Evolutionary conservation across 2,113 vertebrate species (phyloP), one percentile per base, ranked within the genome.

Genomic region (Ornithorhynchus anatinus): DNA sequence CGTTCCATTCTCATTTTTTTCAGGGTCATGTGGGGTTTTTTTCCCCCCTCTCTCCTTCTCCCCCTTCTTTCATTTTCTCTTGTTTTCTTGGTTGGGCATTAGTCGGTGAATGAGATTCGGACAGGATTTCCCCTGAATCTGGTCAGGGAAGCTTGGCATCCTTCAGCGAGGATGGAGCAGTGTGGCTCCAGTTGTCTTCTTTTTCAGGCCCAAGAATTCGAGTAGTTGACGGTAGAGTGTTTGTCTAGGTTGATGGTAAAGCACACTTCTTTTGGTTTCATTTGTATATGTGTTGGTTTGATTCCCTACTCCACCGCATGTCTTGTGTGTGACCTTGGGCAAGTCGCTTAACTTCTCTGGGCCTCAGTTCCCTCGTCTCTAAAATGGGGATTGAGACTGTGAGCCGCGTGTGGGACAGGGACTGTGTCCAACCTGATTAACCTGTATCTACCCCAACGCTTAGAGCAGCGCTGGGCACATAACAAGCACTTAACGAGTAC

Each of bases 61-160:
- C 25, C 53, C 52, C 42, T 1, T 2, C 77, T 39, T 42, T 76
- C 44, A 68, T 68, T 19, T 70, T 77, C 66, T 59, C 23, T 47
- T 51, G 69, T 75, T 80, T 69, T 67, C 79, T 66, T 59, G 40
- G 56, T n/a, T 59, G 69, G 42, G 45, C 52, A 70, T 57, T 51
- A 70, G 60, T 73, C 52, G 80, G 64, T 67, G 40, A 68, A 70
- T 57, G 67, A 42, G 64, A 60, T 60, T 68, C 69, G 75, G 81
- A 79, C 75, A 68, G 53, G 61, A 70, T 60, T 64, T 67, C 66
- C 72, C 61, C 59, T 70, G 68, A 64, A 68, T 81, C 80, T 70
- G 75, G 70, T 70, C 52, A 20, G 57, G 42, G 48, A 60, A 68
- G 8, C n/a, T 16, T 76, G 84, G 81, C 84, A 79, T 65, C 53